Percentiles rank a stretch among this genome's conserved stretches.
phyloP scores from a whole-genome alignment of 2,797 vertebrate genomes.

The Eupleurogrammus muticus region DNA sequence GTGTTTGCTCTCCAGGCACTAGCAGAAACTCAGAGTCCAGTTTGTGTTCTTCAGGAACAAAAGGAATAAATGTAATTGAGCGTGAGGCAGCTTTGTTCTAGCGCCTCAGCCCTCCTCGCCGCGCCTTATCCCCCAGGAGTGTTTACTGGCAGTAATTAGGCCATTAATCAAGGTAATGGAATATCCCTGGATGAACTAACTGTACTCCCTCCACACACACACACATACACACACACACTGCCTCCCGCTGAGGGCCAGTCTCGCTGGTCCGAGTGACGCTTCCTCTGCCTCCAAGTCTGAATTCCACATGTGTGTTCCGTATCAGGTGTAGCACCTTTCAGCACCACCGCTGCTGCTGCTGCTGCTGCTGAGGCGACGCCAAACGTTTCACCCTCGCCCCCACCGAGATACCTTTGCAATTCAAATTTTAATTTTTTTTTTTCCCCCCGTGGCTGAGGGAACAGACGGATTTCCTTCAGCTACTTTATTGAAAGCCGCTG shows the following conservation, averaged over 20 bases:
- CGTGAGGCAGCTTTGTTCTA: slow-evolving; percentile 17
- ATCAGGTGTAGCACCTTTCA: slow-evolving; percentile 43
- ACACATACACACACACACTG: too few relatives aligned
- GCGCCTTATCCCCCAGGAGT: slow-evolving; percentile 62
- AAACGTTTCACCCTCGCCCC: slow-evolving; percentile 25
- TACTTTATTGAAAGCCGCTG: neutral
- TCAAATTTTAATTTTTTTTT: too few relatives aligned
- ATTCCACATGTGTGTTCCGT: slow-evolving; percentile 53
- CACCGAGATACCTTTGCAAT: neutral
- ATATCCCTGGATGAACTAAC: slow-evolving; percentile 68
- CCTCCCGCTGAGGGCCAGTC: slow-evolving; percentile 43
- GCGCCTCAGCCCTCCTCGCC: slow-evolving; percentile 31
- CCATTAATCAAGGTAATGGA: slow-evolving; percentile 82
- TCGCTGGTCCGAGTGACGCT: slow-evolving; percentile 39
- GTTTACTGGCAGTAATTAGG: slow-evolving; percentile 78
- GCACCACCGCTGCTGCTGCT: slow-evolving; percentile 17
- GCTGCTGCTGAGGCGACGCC: slow-evolving; percentile 10
- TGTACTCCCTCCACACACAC: slow-evolving; percentile 55
- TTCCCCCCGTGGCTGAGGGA: slow-evolving; percentile 12
- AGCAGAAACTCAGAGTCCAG: neutral
- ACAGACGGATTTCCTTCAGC: slow-evolving; percentile 13
- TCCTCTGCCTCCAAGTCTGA: slow-evolving; percentile 37
- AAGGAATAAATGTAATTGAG: slow-evolving; percentile 38
- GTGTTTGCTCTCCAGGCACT: too few relatives aligned
- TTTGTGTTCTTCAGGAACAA: slow-evolving; percentile 17